These are phyloP conservation scores for Whitmania pigra DNA, from an alignment of 1,140 invertebrate species.

Conservation along the genomic window DNA sequence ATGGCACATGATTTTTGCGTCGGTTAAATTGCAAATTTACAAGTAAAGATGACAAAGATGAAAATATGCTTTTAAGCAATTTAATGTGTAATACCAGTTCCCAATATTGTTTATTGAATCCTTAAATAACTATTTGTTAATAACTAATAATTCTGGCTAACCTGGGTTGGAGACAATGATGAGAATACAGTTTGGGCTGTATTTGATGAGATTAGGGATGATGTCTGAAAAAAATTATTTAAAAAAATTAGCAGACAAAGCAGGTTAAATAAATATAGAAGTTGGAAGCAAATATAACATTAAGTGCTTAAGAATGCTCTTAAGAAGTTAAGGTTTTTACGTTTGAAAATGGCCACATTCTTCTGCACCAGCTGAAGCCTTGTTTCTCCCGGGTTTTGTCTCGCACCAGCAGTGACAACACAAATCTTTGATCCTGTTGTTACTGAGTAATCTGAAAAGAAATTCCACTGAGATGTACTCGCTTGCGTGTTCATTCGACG, in stretches of 20 bases:
- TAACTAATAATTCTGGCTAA: constrained; percentile 29
- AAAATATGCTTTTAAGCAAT: too few species aligned
- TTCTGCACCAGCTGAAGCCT: constrained; percentile 68
- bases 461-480: too few species aligned
- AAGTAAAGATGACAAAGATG: too few species aligned
- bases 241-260: too few species aligned
- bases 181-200: constrained; percentile 73
- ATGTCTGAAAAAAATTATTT: constrained; percentile 44
- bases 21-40: too few species aligned
- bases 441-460: constrained; percentile 55
- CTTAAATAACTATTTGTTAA: neutral
- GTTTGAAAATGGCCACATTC: constrained; percentile 75
- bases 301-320: neutral
- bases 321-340: constrained; percentile 23
- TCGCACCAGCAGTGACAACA: constrained; percentile 72
- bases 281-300: neutral
- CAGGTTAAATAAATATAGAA: too few species aligned
- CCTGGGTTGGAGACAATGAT: constrained; percentile 76
- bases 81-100: too few species aligned
- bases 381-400: constrained; percentile 72
- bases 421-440: constrained; percentile 67
- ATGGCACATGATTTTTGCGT: too few species aligned
- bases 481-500: too few species aligned
- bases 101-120: neutral
- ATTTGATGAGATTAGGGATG: constrained; percentile 64